These are phyloP conservation scores for Gobio occitaniae DNA, from an alignment of 2,797 vertebrate genomes.

Conservation along the genomic window DNA sequence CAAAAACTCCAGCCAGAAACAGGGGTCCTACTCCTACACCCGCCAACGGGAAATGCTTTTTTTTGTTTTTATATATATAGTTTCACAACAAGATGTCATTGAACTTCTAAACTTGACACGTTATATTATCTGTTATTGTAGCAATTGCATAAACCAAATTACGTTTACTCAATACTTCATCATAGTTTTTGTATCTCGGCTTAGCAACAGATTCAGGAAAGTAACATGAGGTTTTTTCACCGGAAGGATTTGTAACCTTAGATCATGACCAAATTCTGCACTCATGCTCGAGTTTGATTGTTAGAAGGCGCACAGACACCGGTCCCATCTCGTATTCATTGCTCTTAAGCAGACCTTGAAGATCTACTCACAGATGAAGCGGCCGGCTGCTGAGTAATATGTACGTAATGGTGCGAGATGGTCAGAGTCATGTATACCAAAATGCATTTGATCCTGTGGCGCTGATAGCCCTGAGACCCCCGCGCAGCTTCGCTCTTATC, in stretches of 20 bases:
- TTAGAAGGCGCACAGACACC: not conserved
- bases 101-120: not conserved
- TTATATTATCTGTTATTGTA: not conserved
- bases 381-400: constrained; percentile 36
- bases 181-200: not conserved
- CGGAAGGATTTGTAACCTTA: constrained; percentile 7
- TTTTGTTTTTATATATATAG: not conserved
- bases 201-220: not conserved
- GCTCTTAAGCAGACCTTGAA: constrained; percentile 43
- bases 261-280: constrained; percentile 2
- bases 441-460: constrained; percentile 64
- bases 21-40: too few species aligned
- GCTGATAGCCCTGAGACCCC: constrained; percentile 59
- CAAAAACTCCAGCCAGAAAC: not conserved
- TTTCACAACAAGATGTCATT: not conserved
- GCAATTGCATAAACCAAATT: not conserved
- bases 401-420: constrained; percentile 49
- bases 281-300: constrained; percentile 1
- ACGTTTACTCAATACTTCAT: not conserved
- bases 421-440: constrained; percentile 56
- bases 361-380: constrained; percentile 49
- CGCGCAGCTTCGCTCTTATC: constrained; percentile 65
- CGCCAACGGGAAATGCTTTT: not conserved
- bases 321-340: constrained; percentile 31
- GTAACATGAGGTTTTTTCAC: not conserved